Conservation (phyloP, 2,888 invertebrate genomes). For the Glaucopsyche alexis region DNA sequence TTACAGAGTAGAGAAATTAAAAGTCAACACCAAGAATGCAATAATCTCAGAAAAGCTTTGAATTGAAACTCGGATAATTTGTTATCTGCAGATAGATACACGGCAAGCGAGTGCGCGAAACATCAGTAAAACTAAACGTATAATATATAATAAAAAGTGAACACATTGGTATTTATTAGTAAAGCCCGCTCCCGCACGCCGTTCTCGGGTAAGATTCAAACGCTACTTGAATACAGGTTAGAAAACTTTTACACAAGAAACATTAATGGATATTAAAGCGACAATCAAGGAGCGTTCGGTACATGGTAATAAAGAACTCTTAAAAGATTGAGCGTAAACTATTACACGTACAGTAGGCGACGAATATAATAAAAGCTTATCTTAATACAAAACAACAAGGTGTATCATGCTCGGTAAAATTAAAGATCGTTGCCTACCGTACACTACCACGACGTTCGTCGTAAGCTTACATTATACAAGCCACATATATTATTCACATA, state of each 20-base stretch:
- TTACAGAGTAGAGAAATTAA: background rate
- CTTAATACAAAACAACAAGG: constrained; percentile 17
- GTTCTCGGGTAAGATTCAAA: constrained; percentile 38
- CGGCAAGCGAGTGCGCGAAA: constrained; percentile 36
- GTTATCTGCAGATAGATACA: constrained; percentile 36
- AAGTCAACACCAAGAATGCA: constrained; percentile 19
- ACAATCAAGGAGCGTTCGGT: constrained; percentile 49
- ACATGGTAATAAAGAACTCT: constrained; percentile 50
- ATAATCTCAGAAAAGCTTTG: constrained; percentile 1
- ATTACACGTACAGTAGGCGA: constrained; percentile 41
- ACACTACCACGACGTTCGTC: constrained; percentile 42
- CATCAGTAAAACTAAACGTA: constrained; percentile 28
- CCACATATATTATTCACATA: constrained; percentile 47
- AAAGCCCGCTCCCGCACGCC: constrained; percentile 41
- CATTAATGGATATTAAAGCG: background rate
- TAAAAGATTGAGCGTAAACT: constrained; percentile 49
- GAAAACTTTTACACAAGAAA: constrained; percentile 1
- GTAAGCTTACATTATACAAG: constrained; percentile 53
- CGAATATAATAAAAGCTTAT: constrained; percentile 16
- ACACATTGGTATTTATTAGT: constrained; percentile 38
- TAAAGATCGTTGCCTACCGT: constrained; percentile 36
- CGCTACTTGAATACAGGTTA: constrained; percentile 42
- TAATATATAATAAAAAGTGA: constrained; percentile 30
- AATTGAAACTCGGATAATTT: background rate
- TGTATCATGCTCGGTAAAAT: constrained; percentile 26